Base-by-base conservation (phyloP, 2,113 vertebrate genomes). In the Corythornis cristatus region DNA sequence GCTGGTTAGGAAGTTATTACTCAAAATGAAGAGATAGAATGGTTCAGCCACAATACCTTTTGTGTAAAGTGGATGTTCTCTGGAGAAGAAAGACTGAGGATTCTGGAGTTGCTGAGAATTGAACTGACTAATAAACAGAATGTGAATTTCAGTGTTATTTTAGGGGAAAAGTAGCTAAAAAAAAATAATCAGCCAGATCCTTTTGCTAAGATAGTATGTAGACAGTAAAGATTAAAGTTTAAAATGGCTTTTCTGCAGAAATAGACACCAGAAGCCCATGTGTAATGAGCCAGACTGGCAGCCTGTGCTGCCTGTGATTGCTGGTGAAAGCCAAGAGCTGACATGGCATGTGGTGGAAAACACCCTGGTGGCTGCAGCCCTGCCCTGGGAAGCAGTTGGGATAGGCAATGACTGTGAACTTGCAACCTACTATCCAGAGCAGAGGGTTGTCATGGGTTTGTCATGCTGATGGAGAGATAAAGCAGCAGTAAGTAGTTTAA, bases 181-280 rank as follows among this genome's bases (percentile, higher is more conserved):
- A 50, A 53, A 46, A 71, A 72, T 10, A 54, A 35, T 6, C 11
- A 26, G 11, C 22, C 48, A 25, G 54, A 67, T 54, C 9, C 3
- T 79, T 66, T 48, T 45, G 7, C 40, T 40, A 61, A 53, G 9
- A 6, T 62, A 4, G 3, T 40, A 20, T 21, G n/a, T 65, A 28
- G 51, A 18, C 5, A 3, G 13, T n/a, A 54, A n/a, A 77, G 21
- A 72, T 23, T 7, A 75, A 37, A 46, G 7, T 23, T 79, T 12
- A 12, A 57, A 40, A n/a, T 53, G 15, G 6, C 15, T 91, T 87
- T 89, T 6, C 12, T 64, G 18, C 23, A 66, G 17, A 79, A 93
- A 35, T 19, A 9, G 1, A 0, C 15, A 9, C 23, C 8, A 3
- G 19, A 72, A 48, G 53, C 46, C 54, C 8, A 11, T 1, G 4